Conservation (phyloP, 2,113 vertebrate genomes). For the Grantiella picta region DNA sequence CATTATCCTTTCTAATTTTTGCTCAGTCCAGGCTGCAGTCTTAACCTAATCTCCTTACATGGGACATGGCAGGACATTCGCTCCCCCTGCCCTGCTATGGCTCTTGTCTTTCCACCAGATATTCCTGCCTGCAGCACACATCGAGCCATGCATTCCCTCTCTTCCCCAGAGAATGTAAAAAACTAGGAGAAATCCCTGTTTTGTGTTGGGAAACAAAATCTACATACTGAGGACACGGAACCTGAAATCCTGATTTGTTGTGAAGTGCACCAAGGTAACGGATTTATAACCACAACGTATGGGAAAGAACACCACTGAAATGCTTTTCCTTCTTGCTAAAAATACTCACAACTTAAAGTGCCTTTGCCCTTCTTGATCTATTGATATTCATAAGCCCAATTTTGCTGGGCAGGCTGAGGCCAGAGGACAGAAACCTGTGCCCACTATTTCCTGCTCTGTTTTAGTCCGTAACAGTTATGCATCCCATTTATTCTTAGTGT, state of each 20-base stretch:
- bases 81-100: not conserved
- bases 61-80: not conserved
- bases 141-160: not conserved
- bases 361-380: not conserved
- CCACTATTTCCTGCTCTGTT: not conserved
- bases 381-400: not conserved
- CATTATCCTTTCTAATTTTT: constrained; percentile 45
- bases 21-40: not conserved
- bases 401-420: not conserved
- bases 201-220: not conserved
- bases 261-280: not conserved
- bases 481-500: not conserved
- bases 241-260: not conserved
- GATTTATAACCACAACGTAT: not conserved
- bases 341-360: not conserved
- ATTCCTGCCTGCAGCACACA: not conserved
- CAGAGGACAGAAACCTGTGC: not conserved
- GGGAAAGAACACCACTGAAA: not conserved
- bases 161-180: not conserved
- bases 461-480: not conserved
- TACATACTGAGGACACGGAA: not conserved
- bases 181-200: not conserved
- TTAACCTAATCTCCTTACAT: constrained; percentile 20
- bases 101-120: not conserved
- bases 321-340: not conserved